Evolutionary conservation across 2,113 vertebrate genomes (phyloP).

Genomic region (Aythya baeri): DNA sequence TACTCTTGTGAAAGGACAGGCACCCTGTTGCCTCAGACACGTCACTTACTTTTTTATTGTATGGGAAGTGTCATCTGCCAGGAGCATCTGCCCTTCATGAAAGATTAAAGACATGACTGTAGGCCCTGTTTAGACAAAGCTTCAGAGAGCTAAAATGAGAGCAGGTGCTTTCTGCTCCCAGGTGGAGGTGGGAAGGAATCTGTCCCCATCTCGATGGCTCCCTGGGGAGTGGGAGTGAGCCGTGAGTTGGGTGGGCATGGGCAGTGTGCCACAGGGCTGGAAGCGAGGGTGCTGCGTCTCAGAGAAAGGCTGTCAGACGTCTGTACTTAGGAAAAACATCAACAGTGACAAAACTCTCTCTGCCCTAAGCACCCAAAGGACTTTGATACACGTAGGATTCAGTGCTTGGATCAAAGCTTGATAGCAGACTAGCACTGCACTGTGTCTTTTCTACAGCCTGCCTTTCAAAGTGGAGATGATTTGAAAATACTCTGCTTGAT

Average conservation of each 20-base stretch:
- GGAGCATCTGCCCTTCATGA: neutral
- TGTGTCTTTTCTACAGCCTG: neutral
- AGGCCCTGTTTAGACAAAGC: neutral
- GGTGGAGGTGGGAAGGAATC: neutral
- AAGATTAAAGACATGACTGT: neutral
- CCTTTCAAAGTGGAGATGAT: neutral
- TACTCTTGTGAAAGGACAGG: neutral
- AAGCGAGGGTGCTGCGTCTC: accelerated
- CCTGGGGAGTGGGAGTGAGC: neutral
- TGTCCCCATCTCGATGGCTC: accelerated
- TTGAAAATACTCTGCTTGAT: neutral
- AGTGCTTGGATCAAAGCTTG: neutral
- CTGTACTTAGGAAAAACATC: neutral
- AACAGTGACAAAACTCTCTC: neutral
- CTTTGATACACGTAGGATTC: neutral
- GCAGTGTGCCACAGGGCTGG: accelerated
- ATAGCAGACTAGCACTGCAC: neutral
- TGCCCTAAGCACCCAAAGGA: neutral
- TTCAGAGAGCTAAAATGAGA: too few species aligned
- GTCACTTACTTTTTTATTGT: neutral
- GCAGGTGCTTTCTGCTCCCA: neutral
- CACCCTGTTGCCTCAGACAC: neutral
- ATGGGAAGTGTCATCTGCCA: neutral
- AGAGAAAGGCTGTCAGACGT: neutral
- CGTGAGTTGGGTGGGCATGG: neutral